phyloP scores from a whole-genome alignment of 2,888 invertebrate genomes.

The Folsomia candida region DNA sequence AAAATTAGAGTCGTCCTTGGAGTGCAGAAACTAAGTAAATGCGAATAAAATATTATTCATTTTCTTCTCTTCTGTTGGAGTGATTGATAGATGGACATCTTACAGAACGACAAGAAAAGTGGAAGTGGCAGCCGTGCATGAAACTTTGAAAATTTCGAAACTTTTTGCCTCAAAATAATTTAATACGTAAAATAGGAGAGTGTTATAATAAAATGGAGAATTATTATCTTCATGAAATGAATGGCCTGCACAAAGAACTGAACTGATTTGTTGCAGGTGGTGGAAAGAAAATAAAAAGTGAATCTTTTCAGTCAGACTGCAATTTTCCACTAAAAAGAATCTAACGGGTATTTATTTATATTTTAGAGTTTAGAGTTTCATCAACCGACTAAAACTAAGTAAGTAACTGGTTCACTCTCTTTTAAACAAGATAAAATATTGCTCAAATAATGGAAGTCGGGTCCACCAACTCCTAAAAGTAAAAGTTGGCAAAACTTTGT shows the following conservation, averaged over 20 bases:
- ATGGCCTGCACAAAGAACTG: background rate
- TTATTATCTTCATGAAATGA: background rate
- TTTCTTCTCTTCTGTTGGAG: too few species aligned
- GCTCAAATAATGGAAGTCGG: too few species aligned
- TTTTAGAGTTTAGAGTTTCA: too few species aligned
- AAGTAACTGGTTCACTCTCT: too few species aligned
- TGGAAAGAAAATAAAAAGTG: background rate
- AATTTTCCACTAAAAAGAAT: background rate
- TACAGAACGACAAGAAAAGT: background rate
- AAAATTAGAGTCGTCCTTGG: background rate
- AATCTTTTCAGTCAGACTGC: background rate
- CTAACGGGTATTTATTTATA: background rate
- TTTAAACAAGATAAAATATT: too few species aligned
- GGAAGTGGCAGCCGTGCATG: constrained; percentile 8
- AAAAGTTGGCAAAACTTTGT: too few species aligned
- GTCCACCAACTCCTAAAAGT: too few species aligned
- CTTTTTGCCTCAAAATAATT: too few species aligned
- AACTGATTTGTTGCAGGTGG: too few species aligned
- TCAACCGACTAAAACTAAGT: too few species aligned
- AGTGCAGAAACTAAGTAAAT: background rate
- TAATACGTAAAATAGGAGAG: too few species aligned
- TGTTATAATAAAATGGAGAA: background rate
- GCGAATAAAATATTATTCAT: background rate
- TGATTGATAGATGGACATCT: constrained; percentile 1
- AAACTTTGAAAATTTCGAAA: constrained; percentile 5